Conservation (phyloP, 2,113 vertebrate species). For the Embiotoca jacksoni region DNA sequence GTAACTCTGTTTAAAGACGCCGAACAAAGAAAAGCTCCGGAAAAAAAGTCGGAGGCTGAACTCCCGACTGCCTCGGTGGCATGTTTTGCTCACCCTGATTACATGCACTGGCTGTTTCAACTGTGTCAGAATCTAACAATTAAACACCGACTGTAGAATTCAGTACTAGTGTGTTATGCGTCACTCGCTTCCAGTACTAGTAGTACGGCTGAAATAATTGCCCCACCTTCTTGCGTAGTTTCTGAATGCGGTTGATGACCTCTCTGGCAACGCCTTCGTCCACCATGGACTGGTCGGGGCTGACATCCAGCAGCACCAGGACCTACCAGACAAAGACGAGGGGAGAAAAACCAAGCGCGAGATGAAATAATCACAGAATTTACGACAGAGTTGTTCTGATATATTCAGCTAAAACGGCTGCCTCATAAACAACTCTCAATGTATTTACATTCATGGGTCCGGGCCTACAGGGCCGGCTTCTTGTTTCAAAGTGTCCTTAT, state of each 20-base stretch:
- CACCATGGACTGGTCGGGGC: conserved; percentile 96
- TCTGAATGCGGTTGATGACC: conserved; percentile 98
- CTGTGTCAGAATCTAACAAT: conserved; percentile 42
- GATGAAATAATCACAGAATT: not conserved
- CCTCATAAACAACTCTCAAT: too few species aligned
- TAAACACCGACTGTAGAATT: conserved; percentile 67
- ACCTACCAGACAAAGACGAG: conserved; percentile 78
- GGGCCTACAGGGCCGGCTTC: not conserved
- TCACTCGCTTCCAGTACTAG: conserved; percentile 42
- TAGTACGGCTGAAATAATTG: conserved; percentile 42
- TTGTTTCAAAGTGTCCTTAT: not conserved
- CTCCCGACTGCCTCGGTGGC: not conserved
- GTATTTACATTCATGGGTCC: not conserved
- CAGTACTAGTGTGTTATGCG: conserved; percentile 53
- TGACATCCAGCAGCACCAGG: conserved; percentile 92
- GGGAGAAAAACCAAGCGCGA: not conserved
- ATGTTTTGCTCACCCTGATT: conserved; percentile 37
- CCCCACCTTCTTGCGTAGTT: conserved; percentile 96
- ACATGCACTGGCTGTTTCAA: conserved; percentile 29
- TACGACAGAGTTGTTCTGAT: not conserved
- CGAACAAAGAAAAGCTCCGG: not conserved
- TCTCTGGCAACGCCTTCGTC: conserved; percentile 97
- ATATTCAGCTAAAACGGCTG: not conserved
- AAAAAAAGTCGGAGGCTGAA: conserved; percentile 4
- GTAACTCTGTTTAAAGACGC: not conserved